Evolutionary conservation across 2,888 invertebrate genomes (phyloP).

Genomic region (Mesorhabditis belari): DNA sequence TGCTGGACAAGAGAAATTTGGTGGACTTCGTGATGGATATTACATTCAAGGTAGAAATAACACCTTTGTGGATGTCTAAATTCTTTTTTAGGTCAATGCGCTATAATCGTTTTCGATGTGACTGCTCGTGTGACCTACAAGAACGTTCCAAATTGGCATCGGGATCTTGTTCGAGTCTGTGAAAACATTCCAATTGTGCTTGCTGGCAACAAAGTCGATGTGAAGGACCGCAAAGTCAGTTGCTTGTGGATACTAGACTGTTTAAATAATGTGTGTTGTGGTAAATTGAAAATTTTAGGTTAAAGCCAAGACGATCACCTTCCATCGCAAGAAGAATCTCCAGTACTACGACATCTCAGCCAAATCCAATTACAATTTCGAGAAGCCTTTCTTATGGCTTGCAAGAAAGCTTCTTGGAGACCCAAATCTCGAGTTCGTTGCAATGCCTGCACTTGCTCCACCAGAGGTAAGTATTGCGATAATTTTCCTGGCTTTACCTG

Average conservation of each 20-base stretch:
- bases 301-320: conserved; percentile 97
- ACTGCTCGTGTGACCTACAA: conserved; percentile 98
- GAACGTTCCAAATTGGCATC: conserved; percentile 99
- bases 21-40: conserved; percentile 95
- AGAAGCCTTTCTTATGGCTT: conserved; percentile 98
- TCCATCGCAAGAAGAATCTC: conserved; percentile 67
- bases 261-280: no score
- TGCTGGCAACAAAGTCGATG: conserved; percentile 98
- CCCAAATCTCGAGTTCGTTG: conserved; percentile 95
- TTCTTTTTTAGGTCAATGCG: conserved; percentile 63
- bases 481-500: background rate
- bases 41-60: conserved; percentile 78
- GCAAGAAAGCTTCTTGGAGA: conserved; percentile 96
- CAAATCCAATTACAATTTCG: conserved; percentile 99
- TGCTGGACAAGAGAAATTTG: conserved; percentile 80
- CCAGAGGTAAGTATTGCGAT: conserved; percentile 67
- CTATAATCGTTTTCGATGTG: conserved; percentile 99
- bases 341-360: conserved; percentile 99
- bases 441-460: conserved; percentile 94
- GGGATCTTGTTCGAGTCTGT: conserved; percentile 94
- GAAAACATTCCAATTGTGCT: conserved; percentile 99
- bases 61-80: background rate
- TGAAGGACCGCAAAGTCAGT: conserved; percentile 99
- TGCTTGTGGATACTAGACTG: no score
- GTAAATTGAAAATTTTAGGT: no score